Base-by-base conservation (phyloP, 2,797 vertebrate genomes). In the Ara ararauna region DNA sequence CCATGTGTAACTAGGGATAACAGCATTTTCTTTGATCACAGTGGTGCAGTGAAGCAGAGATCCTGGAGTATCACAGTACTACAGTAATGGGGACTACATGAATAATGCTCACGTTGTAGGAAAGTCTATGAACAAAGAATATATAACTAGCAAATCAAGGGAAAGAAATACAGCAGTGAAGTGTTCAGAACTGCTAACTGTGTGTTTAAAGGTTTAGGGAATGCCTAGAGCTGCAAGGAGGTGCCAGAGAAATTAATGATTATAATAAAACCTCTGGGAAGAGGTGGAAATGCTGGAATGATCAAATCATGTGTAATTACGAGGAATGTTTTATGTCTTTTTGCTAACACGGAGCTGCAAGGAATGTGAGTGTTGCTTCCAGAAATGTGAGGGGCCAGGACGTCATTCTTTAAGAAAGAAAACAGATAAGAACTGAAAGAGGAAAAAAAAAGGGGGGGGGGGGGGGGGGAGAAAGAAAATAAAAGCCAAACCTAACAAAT, bases 201-300 rank as follows among this genome's bases (percentile, higher is more conserved):
- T 77, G 51, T 87, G 50, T 68, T 96, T 91, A 80, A 96, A 91
- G 56, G 61, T 65, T 92, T 94, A 87, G 87, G 82, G 81, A 94
- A 91, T 87, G 93, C 96, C 96, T 95, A 81, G 75, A 92, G 95
- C 87, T 62, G 22, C 10, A 34, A 95, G 68, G 36, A 87, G 76
- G 90, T 96, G 94, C 92, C 94, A 95, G 62, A 96, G 38, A 97
- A 94, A 95, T 96, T 95, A 96, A 96, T 92, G 93, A 87, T 21
- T 26, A 81, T 93, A 94, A 93, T 94, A 94, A 94, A 96, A 94
- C 78, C 96, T 89, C 92, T 89, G 89, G 94, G 91, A 96, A 96
- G 91, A 92, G 50, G 79, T 93, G 78, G 66, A 93, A 96, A 91
- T 70, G 68, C 47, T 86, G 79, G 87, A 91, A 72, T 70, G 87